phyloP scores from a whole-genome alignment of 92 coral and sea anemone genomes.

The Phymanthus crucifer region DNA sequence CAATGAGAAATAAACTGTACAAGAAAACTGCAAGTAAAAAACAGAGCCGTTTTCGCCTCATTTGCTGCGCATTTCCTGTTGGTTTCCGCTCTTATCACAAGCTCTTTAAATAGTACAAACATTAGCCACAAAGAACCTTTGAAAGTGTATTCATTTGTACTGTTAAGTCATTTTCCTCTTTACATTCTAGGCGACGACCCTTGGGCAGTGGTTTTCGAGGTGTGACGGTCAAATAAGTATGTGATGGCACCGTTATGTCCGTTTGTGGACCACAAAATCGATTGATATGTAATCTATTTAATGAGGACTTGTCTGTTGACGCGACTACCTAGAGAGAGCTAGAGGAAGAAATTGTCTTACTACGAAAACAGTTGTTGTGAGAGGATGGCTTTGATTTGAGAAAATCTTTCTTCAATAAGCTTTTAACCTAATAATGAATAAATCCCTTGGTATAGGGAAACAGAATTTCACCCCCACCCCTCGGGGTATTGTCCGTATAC shows the following conservation, averaged over 20 bases:
- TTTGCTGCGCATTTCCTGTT: neutral
- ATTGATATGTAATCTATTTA: constrained; percentile 2
- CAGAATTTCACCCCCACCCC: too few species aligned
- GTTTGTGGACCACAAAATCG: constrained; percentile 21
- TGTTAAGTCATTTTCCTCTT: neutral
- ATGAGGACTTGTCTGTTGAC: neutral
- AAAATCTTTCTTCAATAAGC: neutral
- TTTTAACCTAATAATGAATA: neutral
- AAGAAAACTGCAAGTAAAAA: neutral
- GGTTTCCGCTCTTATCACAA: constrained; percentile 6
- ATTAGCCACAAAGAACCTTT: neutral
- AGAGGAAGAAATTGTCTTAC: neutral
- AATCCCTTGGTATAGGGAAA: too few species aligned
- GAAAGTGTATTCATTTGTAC: neutral
- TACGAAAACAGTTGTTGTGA: neutral
- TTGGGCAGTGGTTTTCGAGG: neutral
- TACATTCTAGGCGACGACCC: constrained; percentile 9
- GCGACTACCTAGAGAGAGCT: constrained; percentile 2
- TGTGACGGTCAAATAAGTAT: constrained; percentile 3
- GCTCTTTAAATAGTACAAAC: constrained; percentile 7
- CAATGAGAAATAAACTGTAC: neutral
- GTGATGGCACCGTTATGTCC: constrained; percentile 37
- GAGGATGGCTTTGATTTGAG: neutral
- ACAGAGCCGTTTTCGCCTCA: neutral
- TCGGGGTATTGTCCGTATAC: too few species aligned